Base-by-base conservation (phyloP, 53 echinoderm and acorn worm genomes). In the Mesocentrotus franciscanus region DNA sequence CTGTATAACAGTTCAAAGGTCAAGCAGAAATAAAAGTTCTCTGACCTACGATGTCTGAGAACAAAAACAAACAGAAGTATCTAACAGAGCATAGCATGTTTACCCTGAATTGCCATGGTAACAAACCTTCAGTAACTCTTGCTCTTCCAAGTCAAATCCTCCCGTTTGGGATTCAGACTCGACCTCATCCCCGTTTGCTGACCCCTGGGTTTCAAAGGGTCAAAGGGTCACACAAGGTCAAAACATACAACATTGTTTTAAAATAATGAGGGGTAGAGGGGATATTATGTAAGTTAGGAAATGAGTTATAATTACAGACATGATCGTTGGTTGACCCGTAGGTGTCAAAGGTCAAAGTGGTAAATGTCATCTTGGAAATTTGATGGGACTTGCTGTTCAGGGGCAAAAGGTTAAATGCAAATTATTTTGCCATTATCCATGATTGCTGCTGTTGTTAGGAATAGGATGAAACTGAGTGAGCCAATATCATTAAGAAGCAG, bases 191-290 rank as follows among this genome's bases (percentile, higher is more conserved):
- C 55, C 39, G 56, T 85, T 66, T 20, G 72, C 13, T 94, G 95
- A 94, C 95, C 95, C 95, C 95, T 94, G 61, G 33, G 36, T 32
- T 62, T 93, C 93, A 93, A 93, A 93, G 71, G 81, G 93, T 93
- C 93, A 93, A 85, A 85, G 87, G 87, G 94, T 94, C 72, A 92
- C 76, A 57, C 1, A 30, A 22, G 91, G 91, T 91, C 75, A 92
- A 74, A 92, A 27, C 20, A 92, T 68, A 10, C 68, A 91, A 91
- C 91, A 91, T 62, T 68, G 68, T 34, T 68, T 34, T 91, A 91
- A 18, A 1, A 87, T n/a, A 56, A 57, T 11, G 27, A 87, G 12
- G 87, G 87, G 87, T 87, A 87, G 27, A 85, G 14, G 64, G 6
- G 91, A 22, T 9, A 33, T 49, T 0, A 49, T 49, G 49, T 2